Conservation (phyloP, 2,888 invertebrate species). For the Strigamia transsilvanica region DNA sequence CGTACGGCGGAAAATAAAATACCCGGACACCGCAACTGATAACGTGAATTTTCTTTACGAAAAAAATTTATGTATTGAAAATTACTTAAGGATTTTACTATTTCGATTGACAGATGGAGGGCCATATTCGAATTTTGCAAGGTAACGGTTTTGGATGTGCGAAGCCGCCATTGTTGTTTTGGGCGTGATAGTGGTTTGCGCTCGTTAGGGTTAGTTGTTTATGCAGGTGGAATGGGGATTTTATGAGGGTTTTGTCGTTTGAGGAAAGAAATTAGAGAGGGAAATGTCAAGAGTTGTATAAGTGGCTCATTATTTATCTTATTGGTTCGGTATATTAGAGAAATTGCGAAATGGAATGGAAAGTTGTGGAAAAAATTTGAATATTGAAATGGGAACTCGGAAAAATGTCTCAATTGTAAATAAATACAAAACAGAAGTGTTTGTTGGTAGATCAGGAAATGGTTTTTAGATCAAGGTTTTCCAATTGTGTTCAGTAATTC, state of each 20-base stretch:
- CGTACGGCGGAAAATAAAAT: neutral
- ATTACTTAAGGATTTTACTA: neutral
- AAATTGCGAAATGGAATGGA: too few species aligned
- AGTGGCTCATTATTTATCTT: too few species aligned
- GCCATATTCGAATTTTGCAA: conserved; percentile 44
- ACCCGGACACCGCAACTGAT: neutral
- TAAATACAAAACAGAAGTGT: too few species aligned
- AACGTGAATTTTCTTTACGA: neutral
- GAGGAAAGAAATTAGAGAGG: neutral
- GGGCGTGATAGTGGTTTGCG: neutral
- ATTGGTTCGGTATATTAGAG: too few species aligned
- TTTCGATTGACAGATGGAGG: conserved; percentile 12
- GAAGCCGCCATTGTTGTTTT: conserved; percentile 4
- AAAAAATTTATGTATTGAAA: too few species aligned
- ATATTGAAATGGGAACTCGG: too few species aligned
- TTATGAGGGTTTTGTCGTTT: neutral
- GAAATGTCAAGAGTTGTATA: neutral
- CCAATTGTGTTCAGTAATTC: neutral
- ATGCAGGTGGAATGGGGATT: neutral
- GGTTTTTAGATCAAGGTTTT: neutral
- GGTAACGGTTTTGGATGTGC: neutral
- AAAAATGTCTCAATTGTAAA: too few species aligned
- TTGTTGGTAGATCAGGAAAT: neutral
- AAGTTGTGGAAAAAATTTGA: too few species aligned
- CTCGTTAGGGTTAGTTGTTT: neutral